Evolutionary conservation across 2,113 vertebrate genomes (phyloP).

Genomic region (Plecotus auritus): DNA sequence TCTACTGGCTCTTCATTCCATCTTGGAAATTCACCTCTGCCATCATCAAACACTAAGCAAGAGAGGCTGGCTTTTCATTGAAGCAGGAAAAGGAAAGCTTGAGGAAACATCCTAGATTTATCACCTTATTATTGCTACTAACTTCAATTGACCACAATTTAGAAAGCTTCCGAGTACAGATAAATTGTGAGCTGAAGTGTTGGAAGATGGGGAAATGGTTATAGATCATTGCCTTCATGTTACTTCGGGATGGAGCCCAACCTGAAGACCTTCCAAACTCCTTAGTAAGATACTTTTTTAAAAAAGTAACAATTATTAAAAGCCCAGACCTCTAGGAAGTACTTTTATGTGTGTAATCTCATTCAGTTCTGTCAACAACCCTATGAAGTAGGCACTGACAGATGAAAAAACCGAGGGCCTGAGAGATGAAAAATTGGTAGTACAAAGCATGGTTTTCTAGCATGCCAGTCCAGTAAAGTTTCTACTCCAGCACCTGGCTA

Average conservation of each 20-base stretch:
- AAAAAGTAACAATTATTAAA: background rate
- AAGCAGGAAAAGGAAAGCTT: background rate
- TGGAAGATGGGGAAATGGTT: background rate
- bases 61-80: background rate
- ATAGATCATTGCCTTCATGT: background rate
- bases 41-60: background rate
- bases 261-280: background rate
- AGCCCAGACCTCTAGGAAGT: background rate
- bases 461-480: rapidly evolving
- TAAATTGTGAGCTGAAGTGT: background rate
- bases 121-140: background rate
- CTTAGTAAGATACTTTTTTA: background rate
- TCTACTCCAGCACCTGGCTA: background rate
- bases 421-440: background rate
- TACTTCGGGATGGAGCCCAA: background rate
- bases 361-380: background rate
- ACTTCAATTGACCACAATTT: background rate
- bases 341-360: background rate
- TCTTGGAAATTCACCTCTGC: background rate
- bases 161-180: background rate
- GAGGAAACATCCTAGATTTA: background rate
- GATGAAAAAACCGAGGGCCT: background rate
- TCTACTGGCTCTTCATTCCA: background rate
- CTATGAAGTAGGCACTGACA: background rate
- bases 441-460: background rate